Evolutionary conservation across 2,888 invertebrate species (phyloP).

Genomic region (Oscheius sp.): DNA sequence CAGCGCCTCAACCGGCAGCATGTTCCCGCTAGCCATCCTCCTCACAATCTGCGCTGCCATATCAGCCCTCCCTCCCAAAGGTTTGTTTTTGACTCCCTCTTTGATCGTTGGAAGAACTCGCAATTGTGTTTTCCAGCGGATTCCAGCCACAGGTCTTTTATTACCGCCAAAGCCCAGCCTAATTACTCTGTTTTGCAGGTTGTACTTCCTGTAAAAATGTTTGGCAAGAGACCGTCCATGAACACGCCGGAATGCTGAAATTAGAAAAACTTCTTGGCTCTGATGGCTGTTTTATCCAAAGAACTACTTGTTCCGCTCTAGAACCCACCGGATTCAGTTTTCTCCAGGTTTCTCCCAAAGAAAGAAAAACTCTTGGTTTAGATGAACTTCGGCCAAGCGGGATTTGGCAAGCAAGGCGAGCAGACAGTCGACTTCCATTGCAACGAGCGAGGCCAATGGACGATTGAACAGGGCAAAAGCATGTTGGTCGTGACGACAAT

Average conservation of each 20-base stretch:
- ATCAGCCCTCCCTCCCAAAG: constrained; percentile 20
- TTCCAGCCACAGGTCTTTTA: background rate
- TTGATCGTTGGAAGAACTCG: background rate
- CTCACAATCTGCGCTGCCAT: background rate
- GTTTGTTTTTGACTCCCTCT: background rate
- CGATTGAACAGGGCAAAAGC: background rate
- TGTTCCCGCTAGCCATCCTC: constrained; percentile 17
- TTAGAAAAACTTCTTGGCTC: constrained; percentile 13
- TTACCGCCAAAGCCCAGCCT: background rate
- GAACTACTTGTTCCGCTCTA: constrained; percentile 20
- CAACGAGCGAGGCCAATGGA: constrained; percentile 1
- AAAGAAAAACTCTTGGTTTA: background rate
- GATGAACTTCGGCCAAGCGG: constrained; percentile 18
- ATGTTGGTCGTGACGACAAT: constrained; percentile 1
- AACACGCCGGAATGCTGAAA: background rate
- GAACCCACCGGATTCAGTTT: constrained; percentile 10
- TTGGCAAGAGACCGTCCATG: background rate
- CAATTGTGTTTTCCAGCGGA: background rate
- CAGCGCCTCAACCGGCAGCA: constrained; percentile 15
- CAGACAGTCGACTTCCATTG: constrained; percentile 29
- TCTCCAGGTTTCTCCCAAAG: background rate
- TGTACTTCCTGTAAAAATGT: constrained; percentile 31
- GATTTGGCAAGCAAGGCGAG: constrained; percentile 6
- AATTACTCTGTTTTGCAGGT: constrained; percentile 22
- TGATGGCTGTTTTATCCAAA: constrained; percentile 33